phyloP scores from a whole-genome alignment of 2,888 invertebrate genomes.

The Dryadula phaetusa region DNA sequence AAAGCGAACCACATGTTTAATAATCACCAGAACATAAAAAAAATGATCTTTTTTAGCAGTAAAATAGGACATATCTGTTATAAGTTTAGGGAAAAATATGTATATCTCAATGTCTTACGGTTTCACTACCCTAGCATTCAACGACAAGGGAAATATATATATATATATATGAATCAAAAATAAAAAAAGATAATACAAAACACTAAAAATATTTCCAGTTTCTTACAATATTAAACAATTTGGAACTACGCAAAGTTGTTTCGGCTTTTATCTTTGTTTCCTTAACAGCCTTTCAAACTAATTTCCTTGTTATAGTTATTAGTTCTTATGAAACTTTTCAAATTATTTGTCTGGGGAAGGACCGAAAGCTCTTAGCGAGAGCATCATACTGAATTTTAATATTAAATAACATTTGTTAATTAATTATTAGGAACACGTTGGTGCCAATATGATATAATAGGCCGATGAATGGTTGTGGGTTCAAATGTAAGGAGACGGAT shows the following conservation, averaged over 20 bases:
- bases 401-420: not conserved
- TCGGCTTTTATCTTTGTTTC: slow-evolving; percentile 19
- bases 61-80: too few relatives aligned
- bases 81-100: too few relatives aligned
- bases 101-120: too few relatives aligned
- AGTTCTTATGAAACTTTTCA: slow-evolving; percentile 21
- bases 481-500: too few relatives aligned
- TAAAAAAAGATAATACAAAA: not conserved
- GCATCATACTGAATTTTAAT: not conserved
- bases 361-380: not conserved
- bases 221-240: slow-evolving; percentile 20
- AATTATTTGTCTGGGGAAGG: slow-evolving; percentile 13
- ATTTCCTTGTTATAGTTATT: slow-evolving; percentile 21
- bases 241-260: slow-evolving; percentile 12
- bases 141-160: too few relatives aligned
- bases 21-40: too few relatives aligned
- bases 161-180: too few relatives aligned
- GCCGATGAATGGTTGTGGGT: too few relatives aligned
- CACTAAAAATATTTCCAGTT: slow-evolving; percentile 15
- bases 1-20: too few relatives aligned
- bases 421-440: not conserved
- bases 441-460: too few relatives aligned
- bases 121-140: too few relatives aligned
- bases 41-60: too few relatives aligned
- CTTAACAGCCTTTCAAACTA: slow-evolving; percentile 17